Conservation (phyloP, 2,113 vertebrate genomes). For the Arenaria interpres region DNA sequence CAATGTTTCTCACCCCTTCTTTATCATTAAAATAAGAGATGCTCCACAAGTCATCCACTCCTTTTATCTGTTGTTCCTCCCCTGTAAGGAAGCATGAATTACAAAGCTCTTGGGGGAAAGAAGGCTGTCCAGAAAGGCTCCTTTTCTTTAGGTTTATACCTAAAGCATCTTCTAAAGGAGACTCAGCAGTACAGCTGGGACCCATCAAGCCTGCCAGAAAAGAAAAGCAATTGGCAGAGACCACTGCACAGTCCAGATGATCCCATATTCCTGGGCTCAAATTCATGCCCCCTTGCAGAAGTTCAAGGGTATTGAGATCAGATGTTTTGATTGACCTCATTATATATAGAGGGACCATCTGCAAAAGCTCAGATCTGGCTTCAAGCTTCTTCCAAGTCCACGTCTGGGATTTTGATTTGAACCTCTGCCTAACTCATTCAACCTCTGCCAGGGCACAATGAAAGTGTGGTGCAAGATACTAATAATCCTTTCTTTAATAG, state of each 20-base stretch:
- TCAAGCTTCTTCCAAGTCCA: slow-evolving; percentile 4
- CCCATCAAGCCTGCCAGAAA: neutral
- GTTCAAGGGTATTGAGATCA: slow-evolving; percentile 52
- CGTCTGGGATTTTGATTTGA: slow-evolving; percentile 36
- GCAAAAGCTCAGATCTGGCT: slow-evolving; percentile 47
- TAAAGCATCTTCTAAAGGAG: slow-evolving; percentile 19
- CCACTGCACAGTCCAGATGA: slow-evolving; percentile 6
- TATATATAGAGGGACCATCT: slow-evolving; percentile 40
- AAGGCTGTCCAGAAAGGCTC: neutral
- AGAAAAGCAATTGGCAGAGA: slow-evolving; percentile 25
- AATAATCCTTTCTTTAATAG: neutral
- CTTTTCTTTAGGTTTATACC: neutral
- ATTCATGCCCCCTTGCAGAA: slow-evolving; percentile 11
- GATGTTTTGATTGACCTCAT: slow-evolving; percentile 59
- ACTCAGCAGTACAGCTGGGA: neutral
- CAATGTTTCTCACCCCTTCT: neutral
- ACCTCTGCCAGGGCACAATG: slow-evolving; percentile 17
- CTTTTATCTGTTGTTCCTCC: neutral
- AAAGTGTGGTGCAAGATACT: neutral
- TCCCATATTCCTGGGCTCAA: neutral
- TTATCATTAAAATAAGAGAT: neutral
- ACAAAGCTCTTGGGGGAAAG: neutral
- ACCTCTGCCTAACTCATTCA: slow-evolving; percentile 13
- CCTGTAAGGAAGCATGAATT: neutral
- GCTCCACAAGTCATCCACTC: neutral